phyloP scores from a whole-genome alignment of 1,140 invertebrate genomes.

The Trigoniulus corallinus region DNA sequence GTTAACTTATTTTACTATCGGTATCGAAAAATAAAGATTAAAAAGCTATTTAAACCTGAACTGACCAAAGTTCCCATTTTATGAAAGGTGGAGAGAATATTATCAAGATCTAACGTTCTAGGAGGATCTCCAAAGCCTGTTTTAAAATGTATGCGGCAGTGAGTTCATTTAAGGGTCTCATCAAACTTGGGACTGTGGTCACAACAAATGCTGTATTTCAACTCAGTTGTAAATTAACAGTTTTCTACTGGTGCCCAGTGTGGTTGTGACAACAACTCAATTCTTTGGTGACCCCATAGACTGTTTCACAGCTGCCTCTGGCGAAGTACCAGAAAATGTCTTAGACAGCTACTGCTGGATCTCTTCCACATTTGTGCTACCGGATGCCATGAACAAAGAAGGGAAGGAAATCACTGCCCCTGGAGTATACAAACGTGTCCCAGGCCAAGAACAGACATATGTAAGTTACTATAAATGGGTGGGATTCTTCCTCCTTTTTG shows the following conservation, averaged over 20 bases:
- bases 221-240: constrained; percentile 76
- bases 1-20: too few species aligned
- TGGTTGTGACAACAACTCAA: constrained; percentile 79
- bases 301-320: constrained; percentile 52
- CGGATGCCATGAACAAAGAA: constrained; percentile 42
- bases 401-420: constrained; percentile 14
- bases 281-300: constrained; percentile 83
- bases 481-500: constrained; percentile 45
- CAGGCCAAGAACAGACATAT: constrained; percentile 8
- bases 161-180: constrained; percentile 54
- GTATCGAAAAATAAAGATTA: too few species aligned
- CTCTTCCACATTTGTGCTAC: constrained; percentile 78
- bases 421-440: constrained; percentile 5
- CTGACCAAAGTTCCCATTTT: too few species aligned
- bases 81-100: too few species aligned
- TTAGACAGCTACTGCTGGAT: constrained; percentile 60
- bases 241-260: constrained; percentile 65
- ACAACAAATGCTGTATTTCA: constrained; percentile 75
- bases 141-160: constrained; percentile 71
- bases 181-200: constrained; percentile 64
- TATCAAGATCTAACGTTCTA: too few species aligned
- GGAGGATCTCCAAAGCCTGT: too few species aligned
- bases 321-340: constrained; percentile 53
- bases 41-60: too few species aligned
- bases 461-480: constrained; percentile 91